Evolutionary conservation across 2,113 vertebrate species (phyloP).

Genomic region (Thymallus thymallus): DNA sequence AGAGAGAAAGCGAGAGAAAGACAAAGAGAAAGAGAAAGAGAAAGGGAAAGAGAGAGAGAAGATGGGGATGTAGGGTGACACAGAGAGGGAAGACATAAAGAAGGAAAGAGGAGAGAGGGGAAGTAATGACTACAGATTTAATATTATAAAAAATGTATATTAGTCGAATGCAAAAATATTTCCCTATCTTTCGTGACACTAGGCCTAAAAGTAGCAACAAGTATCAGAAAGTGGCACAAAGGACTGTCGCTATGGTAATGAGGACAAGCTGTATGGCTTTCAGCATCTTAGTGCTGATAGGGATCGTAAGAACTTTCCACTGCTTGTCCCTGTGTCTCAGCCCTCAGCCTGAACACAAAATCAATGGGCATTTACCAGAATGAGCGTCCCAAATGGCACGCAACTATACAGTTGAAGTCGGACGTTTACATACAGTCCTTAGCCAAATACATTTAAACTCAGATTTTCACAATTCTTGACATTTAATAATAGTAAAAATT

Average conservation of each 20-base stretch:
- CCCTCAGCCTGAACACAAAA: constrained; percentile 39
- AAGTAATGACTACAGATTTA: not conserved
- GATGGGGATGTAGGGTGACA: not conserved
- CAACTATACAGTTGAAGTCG: no score
- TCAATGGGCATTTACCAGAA: constrained; percentile 62
- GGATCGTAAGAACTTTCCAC: constrained; percentile 60
- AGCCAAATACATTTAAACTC: no score
- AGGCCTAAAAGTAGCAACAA: constrained; percentile 19
- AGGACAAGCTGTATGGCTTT: constrained; percentile 42
- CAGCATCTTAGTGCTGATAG: constrained; percentile 46
- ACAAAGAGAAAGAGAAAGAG: constrained; percentile 1
- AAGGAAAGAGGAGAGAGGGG: constrained; percentile 6
- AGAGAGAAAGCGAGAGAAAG: constrained; percentile 8
- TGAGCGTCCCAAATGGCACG: no score
- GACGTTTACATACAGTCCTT: no score
- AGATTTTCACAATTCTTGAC: no score
- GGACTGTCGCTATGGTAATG: constrained; percentile 35
- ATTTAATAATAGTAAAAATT: no score
- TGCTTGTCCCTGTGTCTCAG: constrained; percentile 35
- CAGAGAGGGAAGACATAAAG: constrained; percentile 10
- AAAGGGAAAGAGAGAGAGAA: constrained; percentile 5
- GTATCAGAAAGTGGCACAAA: constrained; percentile 28
- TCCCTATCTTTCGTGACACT: constrained; percentile 16
- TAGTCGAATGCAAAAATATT: no score
- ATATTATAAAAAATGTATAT: no score